A percentile compares a stretch with the other conserved stretches of the same genome.
Conservation (phyloP, 2,888 invertebrate genomes). For the Drosophila robusta region DNA sequence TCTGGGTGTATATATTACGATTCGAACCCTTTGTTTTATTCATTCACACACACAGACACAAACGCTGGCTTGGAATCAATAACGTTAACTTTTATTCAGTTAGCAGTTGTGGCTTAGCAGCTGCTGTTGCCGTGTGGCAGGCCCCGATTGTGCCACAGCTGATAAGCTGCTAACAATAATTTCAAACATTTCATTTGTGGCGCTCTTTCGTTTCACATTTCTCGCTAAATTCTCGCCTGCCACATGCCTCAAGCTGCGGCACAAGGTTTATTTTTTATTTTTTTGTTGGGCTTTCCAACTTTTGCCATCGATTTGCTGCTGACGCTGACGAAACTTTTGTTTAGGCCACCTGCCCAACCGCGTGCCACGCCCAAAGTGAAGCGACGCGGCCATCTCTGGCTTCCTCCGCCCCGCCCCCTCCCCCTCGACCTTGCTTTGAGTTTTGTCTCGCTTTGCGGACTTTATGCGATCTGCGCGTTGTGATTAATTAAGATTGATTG, state of each 20-base stretch:
- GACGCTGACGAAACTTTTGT: slow-evolving; percentile 65
- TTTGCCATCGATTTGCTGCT: slow-evolving; percentile 66
- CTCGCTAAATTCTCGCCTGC: slow-evolving; percentile 15
- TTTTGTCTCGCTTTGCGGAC: slow-evolving; percentile 41
- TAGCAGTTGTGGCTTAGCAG: slow-evolving; percentile 25
- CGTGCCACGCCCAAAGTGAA: slow-evolving; percentile 43
- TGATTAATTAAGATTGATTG: slow-evolving; percentile 85
- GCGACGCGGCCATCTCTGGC: neutral
- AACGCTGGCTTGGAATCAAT: slow-evolving; percentile 31
- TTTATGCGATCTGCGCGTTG: slow-evolving; percentile 80
- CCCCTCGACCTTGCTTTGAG: neutral
- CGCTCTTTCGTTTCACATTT: slow-evolving; percentile 25
- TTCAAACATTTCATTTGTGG: slow-evolving; percentile 50
- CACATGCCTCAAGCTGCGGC: neutral
- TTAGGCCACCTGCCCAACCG: slow-evolving; percentile 56
- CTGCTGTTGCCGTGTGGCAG: slow-evolving; percentile 27
- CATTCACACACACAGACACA: slow-evolving; percentile 1
- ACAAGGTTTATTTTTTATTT: slow-evolving; percentile 13
- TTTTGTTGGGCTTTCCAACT: slow-evolving; percentile 20
- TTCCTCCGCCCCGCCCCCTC: slow-evolving; percentile 4
- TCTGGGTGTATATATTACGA: neutral
- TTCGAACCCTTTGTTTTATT: slow-evolving; percentile 5
- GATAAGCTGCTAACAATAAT: slow-evolving; percentile 54
- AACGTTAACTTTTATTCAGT: slow-evolving; percentile 47
- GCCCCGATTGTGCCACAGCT: slow-evolving; percentile 37